Conservation (phyloP, 2,888 invertebrate genomes). For the Kuschelorhynchus macadamiae region DNA sequence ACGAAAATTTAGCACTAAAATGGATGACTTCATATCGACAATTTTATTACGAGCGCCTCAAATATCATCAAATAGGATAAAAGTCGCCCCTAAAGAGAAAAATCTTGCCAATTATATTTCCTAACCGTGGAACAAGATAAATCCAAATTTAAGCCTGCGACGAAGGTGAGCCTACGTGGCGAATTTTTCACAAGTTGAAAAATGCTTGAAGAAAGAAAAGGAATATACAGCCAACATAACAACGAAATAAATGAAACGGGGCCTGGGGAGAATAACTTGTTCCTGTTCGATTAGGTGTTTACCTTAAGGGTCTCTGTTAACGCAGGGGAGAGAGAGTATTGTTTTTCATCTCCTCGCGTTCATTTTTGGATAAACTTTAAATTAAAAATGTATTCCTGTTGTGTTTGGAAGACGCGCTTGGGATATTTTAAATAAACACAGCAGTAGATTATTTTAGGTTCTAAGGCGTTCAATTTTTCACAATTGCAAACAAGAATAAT, state of each 20-base stretch:
- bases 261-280: constrained; percentile 39
- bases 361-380: constrained; percentile 16
- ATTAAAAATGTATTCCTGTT: constrained; percentile 14
- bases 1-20: constrained; percentile 18
- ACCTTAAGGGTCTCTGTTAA: constrained; percentile 31
- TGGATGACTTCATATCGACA: constrained; percentile 44
- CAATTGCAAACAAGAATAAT: too few species aligned
- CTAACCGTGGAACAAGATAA: constrained; percentile 44
- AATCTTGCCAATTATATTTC: constrained; percentile 48
- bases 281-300: constrained; percentile 44
- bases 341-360: constrained; percentile 12
- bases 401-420: background rate
- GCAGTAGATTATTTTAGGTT: too few species aligned
- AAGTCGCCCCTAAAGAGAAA: constrained; percentile 41
- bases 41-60: constrained; percentile 35
- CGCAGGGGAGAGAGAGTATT: constrained; percentile 20
- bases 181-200: constrained; percentile 9
- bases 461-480: too few species aligned
- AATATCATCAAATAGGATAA: constrained; percentile 31
- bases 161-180: constrained; percentile 25
- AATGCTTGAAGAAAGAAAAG: constrained; percentile 27
- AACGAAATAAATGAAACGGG: constrained; percentile 41
- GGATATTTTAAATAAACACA: background rate
- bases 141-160: constrained; percentile 40
- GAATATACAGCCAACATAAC: constrained; percentile 22